Evolutionary conservation across 1,140 invertebrate species (phyloP).

Genomic region (Neodiprion lecontei): DNA sequence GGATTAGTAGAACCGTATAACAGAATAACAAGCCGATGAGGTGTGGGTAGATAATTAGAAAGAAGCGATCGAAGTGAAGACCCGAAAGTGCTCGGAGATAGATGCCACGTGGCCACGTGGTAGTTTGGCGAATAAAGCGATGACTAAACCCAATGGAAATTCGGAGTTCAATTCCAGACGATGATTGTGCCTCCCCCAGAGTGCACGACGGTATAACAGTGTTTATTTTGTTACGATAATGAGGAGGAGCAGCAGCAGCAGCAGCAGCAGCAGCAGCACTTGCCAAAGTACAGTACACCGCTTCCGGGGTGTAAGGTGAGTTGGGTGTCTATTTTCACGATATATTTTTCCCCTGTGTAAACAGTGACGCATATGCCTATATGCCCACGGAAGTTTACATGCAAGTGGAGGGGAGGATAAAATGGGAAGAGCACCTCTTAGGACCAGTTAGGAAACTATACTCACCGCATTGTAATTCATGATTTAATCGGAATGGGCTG

Average conservation of each 20-base stretch:
- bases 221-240: conserved; percentile 2
- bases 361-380: not conserved
- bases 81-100: not conserved
- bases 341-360: not conserved
- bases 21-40: too few relatives aligned
- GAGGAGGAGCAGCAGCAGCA: not conserved
- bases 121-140: not conserved
- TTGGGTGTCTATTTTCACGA: too few relatives aligned
- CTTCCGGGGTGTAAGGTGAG: not conserved
- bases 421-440: not conserved
- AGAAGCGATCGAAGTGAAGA: not conserved
- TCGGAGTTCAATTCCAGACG: not conserved
- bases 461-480: conserved; percentile 1
- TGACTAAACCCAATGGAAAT: not conserved
- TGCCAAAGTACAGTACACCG: not conserved
- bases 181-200: not conserved
- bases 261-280: not conserved
- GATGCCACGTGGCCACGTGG: conserved; percentile 1
- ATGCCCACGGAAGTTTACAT: not conserved
- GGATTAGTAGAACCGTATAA: too few relatives aligned
- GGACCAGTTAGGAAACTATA: not conserved
- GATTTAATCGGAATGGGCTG: conserved; percentile 1
- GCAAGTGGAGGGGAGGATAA: not conserved
- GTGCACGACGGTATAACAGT: not conserved
- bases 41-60: not conserved